phyloP scores from a whole-genome alignment of 2,888 invertebrate genomes.

The Perithous albicinctus region DNA sequence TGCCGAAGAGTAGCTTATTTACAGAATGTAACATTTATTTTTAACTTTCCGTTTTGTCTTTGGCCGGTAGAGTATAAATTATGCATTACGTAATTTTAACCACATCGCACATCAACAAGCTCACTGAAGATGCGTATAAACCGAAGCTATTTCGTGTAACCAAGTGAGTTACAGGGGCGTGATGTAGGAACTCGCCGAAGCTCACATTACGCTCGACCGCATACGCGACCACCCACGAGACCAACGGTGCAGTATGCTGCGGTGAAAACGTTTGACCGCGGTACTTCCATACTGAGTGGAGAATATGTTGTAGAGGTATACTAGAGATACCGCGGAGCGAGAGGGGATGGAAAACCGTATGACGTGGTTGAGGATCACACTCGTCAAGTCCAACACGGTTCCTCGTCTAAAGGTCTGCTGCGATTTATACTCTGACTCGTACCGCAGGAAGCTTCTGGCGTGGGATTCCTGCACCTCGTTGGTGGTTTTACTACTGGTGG shows the following conservation, averaged over 20 bases:
- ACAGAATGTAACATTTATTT: too few relatives aligned
- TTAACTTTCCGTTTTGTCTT: too few relatives aligned
- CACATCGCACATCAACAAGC: not conserved
- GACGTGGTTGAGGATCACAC: conserved; percentile 14
- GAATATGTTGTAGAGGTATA: not conserved
- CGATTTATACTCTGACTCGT: conserved; percentile 24
- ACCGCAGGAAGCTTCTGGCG: not conserved
- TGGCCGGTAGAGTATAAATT: not conserved
- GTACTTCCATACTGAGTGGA: not conserved
- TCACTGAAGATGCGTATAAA: conserved; percentile 6
- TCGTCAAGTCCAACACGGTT: not conserved
- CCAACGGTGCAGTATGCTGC: conserved; percentile 19
- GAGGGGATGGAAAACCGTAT: conserved; percentile 6
- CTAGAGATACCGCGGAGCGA: not conserved
- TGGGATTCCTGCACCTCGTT: not conserved
- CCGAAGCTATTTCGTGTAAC: conserved; percentile 1
- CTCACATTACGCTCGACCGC: conserved; percentile 31
- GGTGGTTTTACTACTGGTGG: not conserved
- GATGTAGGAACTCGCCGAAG: conserved; percentile 13
- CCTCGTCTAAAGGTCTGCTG: conserved; percentile 15
- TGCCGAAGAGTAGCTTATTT: not conserved
- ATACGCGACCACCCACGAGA: conserved; percentile 24
- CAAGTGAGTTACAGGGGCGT: conserved; percentile 27
- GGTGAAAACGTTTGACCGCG: conserved; percentile 40
- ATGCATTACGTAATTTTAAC: not conserved